A percentile compares a stretch with the other conserved stretches of the same genome.
Conservation (phyloP, 2,888 invertebrate species). For the Caenorhabditis virilis region DNA sequence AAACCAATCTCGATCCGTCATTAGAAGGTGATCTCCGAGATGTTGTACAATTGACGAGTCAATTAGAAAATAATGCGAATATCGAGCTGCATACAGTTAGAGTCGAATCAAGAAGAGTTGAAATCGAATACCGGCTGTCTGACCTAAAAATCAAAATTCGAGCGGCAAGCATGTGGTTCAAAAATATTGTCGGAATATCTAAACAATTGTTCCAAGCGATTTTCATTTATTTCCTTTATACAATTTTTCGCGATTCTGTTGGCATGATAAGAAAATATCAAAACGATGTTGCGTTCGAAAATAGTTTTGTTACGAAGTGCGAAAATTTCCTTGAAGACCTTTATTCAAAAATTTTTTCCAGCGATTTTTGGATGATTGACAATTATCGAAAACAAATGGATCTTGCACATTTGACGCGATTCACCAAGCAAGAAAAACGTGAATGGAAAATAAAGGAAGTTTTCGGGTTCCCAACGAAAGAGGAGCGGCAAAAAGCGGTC, state of each 20-base stretch:
- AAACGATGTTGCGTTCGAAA: constrained; percentile 59
- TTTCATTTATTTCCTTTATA: constrained; percentile 59
- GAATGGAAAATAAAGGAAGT: constrained; percentile 47
- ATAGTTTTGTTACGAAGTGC: constrained; percentile 53
- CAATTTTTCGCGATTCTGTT: constrained; percentile 57
- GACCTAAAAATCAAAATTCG: constrained; percentile 55
- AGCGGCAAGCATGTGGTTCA: constrained; percentile 38
- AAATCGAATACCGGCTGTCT: constrained; percentile 48
- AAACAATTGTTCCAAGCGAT: constrained; percentile 51
- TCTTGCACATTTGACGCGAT: constrained; percentile 30
- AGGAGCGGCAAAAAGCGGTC: constrained; percentile 45
- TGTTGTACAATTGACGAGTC: constrained; percentile 47
- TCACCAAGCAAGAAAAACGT: constrained; percentile 43
- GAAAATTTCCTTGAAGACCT: background rate
- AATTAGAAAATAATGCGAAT: constrained; percentile 52
- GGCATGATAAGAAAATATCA: constrained; percentile 54
- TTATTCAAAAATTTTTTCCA: constrained; percentile 12
- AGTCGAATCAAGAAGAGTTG: constrained; percentile 54
- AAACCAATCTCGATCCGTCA: constrained; percentile 25
- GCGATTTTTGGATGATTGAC: constrained; percentile 64
- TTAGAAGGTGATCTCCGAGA: constrained; percentile 37
- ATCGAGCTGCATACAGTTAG: constrained; percentile 59
- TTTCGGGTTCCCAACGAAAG: constrained; percentile 52
- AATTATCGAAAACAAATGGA: constrained; percentile 34
- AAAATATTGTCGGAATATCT: constrained; percentile 39